Percentiles rank a stretch among this genome's conserved stretches.
Evolutionary conservation across 2,113 vertebrate genomes (phyloP).

Genomic region (Pollimyrus isidori): DNA sequence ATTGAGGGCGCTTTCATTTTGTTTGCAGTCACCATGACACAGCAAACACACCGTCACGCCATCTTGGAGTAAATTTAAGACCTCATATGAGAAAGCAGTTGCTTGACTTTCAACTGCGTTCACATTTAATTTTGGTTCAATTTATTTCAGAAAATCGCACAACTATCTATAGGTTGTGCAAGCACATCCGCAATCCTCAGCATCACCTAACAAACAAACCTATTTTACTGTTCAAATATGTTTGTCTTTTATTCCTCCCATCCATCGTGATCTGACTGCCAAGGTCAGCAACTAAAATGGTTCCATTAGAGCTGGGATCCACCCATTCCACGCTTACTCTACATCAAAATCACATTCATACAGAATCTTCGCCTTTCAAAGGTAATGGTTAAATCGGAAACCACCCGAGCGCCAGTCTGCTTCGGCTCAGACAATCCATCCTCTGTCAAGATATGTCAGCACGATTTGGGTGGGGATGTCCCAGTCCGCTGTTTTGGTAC

Average conservation of each 20-base stretch:
- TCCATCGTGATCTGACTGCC: constrained; percentile 34
- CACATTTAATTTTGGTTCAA: constrained; percentile 16
- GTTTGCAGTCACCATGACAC: background rate
- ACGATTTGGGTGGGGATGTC: constrained; percentile 14
- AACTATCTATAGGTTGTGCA: constrained; percentile 31
- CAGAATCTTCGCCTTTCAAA: constrained; percentile 29
- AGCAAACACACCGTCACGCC: background rate
- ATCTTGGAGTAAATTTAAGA: background rate
- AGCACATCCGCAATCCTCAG: constrained; percentile 28
- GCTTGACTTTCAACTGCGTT: background rate
- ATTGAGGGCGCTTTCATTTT: background rate
- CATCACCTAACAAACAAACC: constrained; percentile 26
- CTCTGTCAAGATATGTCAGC: constrained; percentile 32
- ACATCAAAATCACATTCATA: constrained; percentile 31
- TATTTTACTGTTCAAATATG: constrained; percentile 8
- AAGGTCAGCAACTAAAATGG: constrained; percentile 27
- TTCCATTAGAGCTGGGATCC: constrained; percentile 20
- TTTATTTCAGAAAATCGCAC: constrained; percentile 22
- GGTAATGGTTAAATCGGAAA: constrained; percentile 40
- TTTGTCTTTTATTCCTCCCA: constrained; percentile 27
- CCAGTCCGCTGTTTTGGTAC: background rate
- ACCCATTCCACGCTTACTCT: constrained; percentile 22
- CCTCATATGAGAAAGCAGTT: background rate
- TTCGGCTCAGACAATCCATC: constrained; percentile 34
- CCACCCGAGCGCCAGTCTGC: constrained; percentile 20